Evolutionary conservation across 2,888 invertebrate genomes (phyloP).

Genomic region (Cordilura impudica): DNA sequence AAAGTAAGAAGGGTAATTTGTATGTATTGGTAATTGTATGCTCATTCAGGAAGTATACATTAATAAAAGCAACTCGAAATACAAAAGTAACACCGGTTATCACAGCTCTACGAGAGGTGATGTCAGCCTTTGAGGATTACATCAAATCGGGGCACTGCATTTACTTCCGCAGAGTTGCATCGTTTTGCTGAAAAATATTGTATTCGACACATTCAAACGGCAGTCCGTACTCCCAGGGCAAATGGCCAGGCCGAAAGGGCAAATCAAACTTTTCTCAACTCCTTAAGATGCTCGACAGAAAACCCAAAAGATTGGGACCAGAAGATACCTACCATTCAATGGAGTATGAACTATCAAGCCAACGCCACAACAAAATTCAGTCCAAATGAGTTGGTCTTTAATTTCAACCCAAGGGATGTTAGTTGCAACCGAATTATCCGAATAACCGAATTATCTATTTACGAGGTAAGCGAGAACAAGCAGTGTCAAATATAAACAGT

Average conservation of each 20-base stretch:
- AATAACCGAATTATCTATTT: no score
- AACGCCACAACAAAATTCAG: slow-evolving; percentile 20
- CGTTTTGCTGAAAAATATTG: neutral
- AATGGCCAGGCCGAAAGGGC: slow-evolving; percentile 5
- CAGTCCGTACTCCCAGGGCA: slow-evolving; percentile 17
- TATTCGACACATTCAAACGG: slow-evolving; percentile 10
- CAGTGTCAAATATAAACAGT: no score
- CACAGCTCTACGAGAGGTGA: neutral
- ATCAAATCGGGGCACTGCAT: neutral
- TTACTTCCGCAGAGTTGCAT: neutral
- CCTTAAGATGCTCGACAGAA: neutral
- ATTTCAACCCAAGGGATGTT: slow-evolving; percentile 11
- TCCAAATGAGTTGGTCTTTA: slow-evolving; percentile 26
- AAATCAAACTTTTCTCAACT: neutral
- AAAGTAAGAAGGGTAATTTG: neutral
- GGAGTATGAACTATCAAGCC: slow-evolving; percentile 12
- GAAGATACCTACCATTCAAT: neutral
- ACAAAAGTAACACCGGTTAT: neutral
- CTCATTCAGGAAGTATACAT: neutral
- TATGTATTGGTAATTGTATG: neutral
- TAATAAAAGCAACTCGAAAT: neutral
- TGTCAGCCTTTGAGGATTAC: neutral
- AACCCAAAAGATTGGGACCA: slow-evolving; percentile 1
- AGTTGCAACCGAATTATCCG: neutral
- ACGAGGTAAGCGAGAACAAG: no score